Evolutionary conservation across 1,140 invertebrate genomes (phyloP).

Genomic region (Apis florea): DNA sequence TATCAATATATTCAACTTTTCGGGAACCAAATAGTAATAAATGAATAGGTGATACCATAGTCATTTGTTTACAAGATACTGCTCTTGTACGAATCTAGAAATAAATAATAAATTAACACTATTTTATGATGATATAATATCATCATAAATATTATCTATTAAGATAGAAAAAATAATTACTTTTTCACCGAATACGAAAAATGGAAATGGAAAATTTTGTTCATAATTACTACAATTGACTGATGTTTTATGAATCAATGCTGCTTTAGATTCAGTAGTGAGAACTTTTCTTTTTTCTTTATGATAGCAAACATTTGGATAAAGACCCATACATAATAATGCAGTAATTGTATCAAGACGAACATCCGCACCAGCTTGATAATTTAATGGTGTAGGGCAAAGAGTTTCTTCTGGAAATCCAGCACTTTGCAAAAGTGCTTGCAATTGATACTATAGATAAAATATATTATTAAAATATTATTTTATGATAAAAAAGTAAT

Average conservation of each 20-base stretch:
- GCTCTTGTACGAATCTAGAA: conserved; percentile 92
- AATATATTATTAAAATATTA: not conserved
- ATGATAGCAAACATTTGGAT: conserved; percentile 98
- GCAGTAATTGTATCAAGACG: conserved; percentile 93
- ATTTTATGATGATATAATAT: not conserved
- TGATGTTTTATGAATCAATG: conserved; percentile 97
- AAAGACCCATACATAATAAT: conserved; percentile 93
- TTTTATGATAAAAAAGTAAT: not conserved
- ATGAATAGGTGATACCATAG: conserved; percentile 97
- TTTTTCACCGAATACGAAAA: conserved; percentile 99
- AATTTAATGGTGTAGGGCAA: conserved; percentile 83
- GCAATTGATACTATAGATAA: conserved; percentile 87
- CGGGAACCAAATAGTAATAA: conserved; percentile 94
- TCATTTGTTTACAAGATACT: conserved; percentile 98
- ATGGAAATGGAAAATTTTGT: conserved; percentile 94
- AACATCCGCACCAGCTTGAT: conserved; percentile 90
- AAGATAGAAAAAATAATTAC: conserved; percentile 71
- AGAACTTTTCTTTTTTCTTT: conserved; percentile 97
- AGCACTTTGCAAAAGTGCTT: conserved; percentile 88
- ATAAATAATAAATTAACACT: conserved; percentile 3
- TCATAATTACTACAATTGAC: conserved; percentile 95
- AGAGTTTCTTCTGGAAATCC: conserved; percentile 96
- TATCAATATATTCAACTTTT: conserved; percentile 90
- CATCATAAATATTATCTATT: not conserved
- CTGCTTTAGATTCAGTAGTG: conserved; percentile 96